Conservation (phyloP, 1,140 invertebrate species). For the Marisa cornuarietis region DNA sequence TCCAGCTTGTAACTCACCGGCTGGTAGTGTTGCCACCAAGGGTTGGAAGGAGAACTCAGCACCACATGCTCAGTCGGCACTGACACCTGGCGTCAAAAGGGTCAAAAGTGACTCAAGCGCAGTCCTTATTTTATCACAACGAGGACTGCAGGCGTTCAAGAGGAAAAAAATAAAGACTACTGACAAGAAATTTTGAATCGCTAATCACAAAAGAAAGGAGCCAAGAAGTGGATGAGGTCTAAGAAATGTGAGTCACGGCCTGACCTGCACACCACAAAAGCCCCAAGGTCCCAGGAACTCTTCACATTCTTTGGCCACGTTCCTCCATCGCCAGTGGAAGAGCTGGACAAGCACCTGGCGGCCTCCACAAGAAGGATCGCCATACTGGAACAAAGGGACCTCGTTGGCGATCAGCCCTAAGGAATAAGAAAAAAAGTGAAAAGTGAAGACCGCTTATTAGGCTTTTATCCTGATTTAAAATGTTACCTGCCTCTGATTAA, state of each 20-base stretch:
- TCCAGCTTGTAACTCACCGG: too few species aligned
- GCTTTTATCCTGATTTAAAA: too few species aligned
- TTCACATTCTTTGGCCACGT: slow-evolving; percentile 84
- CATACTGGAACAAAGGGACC: slow-evolving; percentile 27
- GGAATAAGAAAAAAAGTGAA: too few species aligned
- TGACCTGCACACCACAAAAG: slow-evolving; percentile 60
- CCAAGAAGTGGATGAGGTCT: not conserved
- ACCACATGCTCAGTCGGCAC: too few species aligned
- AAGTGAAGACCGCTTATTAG: too few species aligned
- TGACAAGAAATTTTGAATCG: too few species aligned
- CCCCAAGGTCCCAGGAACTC: slow-evolving; percentile 79
- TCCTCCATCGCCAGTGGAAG: slow-evolving; percentile 62
- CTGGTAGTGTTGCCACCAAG: too few species aligned
- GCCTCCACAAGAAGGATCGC: slow-evolving; percentile 69
- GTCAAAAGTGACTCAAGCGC: not conserved
- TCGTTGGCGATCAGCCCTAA: not conserved
- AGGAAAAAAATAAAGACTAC: not conserved
- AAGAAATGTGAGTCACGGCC: not conserved
- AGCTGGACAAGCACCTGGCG: slow-evolving; percentile 60
- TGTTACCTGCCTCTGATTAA: too few species aligned
- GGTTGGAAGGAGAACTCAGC: not conserved
- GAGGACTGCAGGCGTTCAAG: not conserved
- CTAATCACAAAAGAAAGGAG: not conserved
- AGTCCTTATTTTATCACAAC: too few species aligned
- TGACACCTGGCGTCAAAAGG: not conserved